A percentile compares a stretch with the other conserved stretches of the same genome.
Conservation (phyloP, 2,888 invertebrate species). For the Psococerastis gibbosa region DNA sequence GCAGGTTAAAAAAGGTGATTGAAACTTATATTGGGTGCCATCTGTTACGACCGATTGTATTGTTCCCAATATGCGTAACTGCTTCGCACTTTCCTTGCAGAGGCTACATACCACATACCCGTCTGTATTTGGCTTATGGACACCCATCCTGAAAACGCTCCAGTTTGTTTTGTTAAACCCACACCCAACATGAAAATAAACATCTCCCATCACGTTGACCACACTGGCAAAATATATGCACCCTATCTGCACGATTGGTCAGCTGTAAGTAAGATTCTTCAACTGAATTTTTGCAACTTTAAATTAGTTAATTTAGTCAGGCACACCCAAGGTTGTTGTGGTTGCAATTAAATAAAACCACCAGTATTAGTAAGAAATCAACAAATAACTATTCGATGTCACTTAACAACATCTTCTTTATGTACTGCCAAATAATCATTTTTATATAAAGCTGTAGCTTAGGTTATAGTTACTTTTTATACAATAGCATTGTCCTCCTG, state of each 20-base stretch:
- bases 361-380: constrained; percentile 11
- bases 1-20: too few relatives aligned
- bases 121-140: constrained; percentile 92
- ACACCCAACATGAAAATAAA: constrained; percentile 91
- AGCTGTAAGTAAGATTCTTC: constrained; percentile 34
- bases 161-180: constrained; percentile 86
- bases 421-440: too few relatives aligned
- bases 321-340: too few relatives aligned
- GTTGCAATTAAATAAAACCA: too few relatives aligned
- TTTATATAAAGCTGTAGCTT: too few relatives aligned
- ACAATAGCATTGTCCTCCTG: too few relatives aligned
- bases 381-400: not conserved
- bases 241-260: constrained; percentile 95
- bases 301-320: too few relatives aligned
- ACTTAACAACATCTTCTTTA: too few relatives aligned
- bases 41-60: constrained; percentile 31
- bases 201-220: constrained; percentile 84
- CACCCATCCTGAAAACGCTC: constrained; percentile 91
- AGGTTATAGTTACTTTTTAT: too few relatives aligned
- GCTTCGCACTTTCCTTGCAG: not conserved
- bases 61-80: constrained; percentile 31
- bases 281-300: too few relatives aligned
- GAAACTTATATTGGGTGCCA: too few relatives aligned
- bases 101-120: constrained; percentile 45
- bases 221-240: constrained; percentile 86